phyloP scores from a whole-genome alignment of 2,888 invertebrate genomes.

The Halocaridina rubra region DNA sequence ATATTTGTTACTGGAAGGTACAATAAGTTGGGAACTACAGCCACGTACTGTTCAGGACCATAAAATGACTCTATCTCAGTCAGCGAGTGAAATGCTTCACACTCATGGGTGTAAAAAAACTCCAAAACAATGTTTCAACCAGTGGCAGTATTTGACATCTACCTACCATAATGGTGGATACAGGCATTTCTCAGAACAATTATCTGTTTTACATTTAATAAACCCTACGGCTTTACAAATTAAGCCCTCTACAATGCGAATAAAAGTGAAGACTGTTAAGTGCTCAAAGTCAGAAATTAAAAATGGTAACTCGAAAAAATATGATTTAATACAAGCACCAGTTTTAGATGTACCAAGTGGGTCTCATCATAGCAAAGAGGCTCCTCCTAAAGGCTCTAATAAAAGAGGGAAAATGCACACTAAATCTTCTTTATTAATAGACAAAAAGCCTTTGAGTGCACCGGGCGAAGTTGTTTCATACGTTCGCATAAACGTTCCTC shows the following conservation, averaged over 20 bases:
- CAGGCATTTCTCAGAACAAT: conserved; percentile 14
- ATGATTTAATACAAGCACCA: neutral
- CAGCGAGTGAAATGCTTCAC: conserved; percentile 10
- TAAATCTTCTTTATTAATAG: neutral
- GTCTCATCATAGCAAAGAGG: neutral
- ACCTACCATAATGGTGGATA: conserved; percentile 33
- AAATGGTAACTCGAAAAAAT: neutral
- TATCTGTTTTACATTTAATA: conserved; percentile 10
- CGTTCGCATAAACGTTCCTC: conserved; percentile 22
- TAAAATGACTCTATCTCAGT: neutral
- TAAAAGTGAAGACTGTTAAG: neutral
- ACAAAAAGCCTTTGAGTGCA: neutral
- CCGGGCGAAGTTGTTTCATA: conserved; percentile 20
- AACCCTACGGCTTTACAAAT: neutral
- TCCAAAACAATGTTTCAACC: conserved; percentile 15
- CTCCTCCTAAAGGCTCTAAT: neutral
- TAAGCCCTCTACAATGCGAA: neutral
- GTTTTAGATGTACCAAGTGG: neutral
- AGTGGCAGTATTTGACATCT: conserved; percentile 27
- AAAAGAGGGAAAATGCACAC: neutral
- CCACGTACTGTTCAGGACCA: neutral
- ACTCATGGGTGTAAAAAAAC: conserved; percentile 22
- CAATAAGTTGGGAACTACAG: conserved; percentile 13
- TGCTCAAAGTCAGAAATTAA: neutral
- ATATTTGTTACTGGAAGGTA: neutral